phyloP scores from a whole-genome alignment of 2,113 vertebrate genomes.

The Dermatemys mawii region DNA sequence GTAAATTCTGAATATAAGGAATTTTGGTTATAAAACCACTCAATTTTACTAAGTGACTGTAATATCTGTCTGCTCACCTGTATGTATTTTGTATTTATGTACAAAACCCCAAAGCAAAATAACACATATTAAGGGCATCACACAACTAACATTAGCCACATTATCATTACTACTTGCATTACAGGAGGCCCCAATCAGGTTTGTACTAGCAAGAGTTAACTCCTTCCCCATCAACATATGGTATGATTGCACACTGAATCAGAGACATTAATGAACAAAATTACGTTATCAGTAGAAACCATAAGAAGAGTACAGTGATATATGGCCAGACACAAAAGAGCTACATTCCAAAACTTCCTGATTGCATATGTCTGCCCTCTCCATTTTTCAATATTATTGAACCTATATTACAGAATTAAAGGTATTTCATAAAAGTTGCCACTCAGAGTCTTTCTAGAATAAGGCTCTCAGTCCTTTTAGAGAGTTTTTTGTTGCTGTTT shows the following conservation, averaged over 20 bases:
- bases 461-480: not conserved
- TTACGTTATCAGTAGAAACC: not conserved
- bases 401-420: not conserved
- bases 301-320: not conserved
- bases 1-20: not conserved
- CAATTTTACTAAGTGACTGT: not conserved
- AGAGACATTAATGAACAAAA: not conserved
- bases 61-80: rapidly evolving
- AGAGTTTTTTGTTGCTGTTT: not conserved
- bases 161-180: not conserved
- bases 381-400: not conserved
- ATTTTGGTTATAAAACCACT: not conserved
- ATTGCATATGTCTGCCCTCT: not conserved
- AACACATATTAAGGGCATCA: not conserved
- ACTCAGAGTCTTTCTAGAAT: not conserved
- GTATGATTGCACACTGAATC: not conserved
- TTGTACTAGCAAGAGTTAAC: not conserved
- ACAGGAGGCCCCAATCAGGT: not conserved
- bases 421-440: not conserved
- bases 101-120: not conserved
- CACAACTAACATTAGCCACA: not conserved
- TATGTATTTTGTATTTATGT: too few relatives aligned
- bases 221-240: not conserved
- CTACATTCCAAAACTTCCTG: not conserved
- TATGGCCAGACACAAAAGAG: not conserved